These are phyloP conservation scores for Penelope pileata DNA, from an alignment of 2,113 vertebrate genomes.

Conservation along the genomic window DNA sequence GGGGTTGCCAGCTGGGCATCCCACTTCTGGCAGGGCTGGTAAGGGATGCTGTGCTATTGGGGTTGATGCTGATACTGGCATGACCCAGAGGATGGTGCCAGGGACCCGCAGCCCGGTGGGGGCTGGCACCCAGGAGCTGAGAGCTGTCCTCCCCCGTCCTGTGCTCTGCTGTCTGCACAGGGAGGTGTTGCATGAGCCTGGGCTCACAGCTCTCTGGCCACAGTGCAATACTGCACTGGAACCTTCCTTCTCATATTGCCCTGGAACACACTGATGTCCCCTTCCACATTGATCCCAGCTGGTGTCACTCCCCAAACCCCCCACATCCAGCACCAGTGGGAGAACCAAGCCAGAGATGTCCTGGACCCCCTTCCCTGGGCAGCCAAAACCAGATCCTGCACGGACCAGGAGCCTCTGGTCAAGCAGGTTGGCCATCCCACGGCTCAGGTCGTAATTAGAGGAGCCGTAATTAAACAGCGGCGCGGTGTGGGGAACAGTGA, in stretches of 20 bases:
- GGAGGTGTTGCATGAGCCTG: neutral
- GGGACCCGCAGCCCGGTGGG: neutral
- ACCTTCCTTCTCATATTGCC: neutral
- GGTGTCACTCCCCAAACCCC: neutral
- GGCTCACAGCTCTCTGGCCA: neutral
- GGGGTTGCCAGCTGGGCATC: neutral
- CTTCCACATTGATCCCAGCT: neutral
- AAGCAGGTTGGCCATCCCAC: neutral
- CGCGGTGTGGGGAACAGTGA: neutral
- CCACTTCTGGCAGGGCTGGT: neutral
- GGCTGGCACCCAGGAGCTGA: neutral
- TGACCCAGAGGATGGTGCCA: neutral
- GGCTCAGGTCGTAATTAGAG: neutral
- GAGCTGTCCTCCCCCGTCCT: neutral
- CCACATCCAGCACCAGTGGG: neutral
- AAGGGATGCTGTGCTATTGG: neutral
- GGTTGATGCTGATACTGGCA: neutral
- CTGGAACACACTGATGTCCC: neutral
- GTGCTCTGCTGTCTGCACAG: neutral
- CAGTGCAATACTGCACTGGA: no score
- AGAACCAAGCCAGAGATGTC: neutral
- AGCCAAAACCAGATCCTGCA: rapidly evolving
- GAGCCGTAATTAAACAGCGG: rapidly evolving
- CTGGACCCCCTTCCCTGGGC: rapidly evolving
- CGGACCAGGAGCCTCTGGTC: neutral